These are phyloP conservation scores for Drosophila pachea DNA, from an alignment of 1,140 invertebrate genomes.

Conservation along the genomic window DNA sequence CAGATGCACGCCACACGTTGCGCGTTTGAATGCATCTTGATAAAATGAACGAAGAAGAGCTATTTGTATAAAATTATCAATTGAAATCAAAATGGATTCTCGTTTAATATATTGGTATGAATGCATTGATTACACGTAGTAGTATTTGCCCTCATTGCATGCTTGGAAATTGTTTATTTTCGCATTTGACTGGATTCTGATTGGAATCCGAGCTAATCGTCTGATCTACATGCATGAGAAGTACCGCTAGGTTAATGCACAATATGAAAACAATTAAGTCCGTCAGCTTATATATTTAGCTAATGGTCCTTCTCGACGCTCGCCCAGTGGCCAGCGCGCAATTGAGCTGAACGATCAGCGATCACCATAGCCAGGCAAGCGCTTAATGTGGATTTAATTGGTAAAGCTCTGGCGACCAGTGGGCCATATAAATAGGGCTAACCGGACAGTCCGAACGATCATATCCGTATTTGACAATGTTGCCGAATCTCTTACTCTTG, in stretches of 20 bases:
- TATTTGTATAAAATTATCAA: too few relatives aligned
- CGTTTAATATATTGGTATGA: too few relatives aligned
- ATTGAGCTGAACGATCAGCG: conserved; percentile 75
- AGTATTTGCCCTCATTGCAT: not conserved
- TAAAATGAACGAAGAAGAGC: not conserved
- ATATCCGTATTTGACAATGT: conserved; percentile 32
- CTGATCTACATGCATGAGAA: conserved; percentile 26
- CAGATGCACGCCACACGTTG: not conserved
- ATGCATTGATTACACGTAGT: too few relatives aligned
- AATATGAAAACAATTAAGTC: conserved; percentile 47
- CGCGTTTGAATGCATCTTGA: conserved; percentile 2
- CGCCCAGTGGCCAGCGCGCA: conserved; percentile 52
- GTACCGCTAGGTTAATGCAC: conserved; percentile 13
- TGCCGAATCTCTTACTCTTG: conserved; percentile 40
- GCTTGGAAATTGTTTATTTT: conserved; percentile 1
- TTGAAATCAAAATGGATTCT: too few relatives aligned
- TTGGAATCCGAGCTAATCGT: not conserved
- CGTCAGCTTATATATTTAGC: conserved; percentile 40
- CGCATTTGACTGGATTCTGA: not conserved
- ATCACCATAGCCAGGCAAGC: conserved; percentile 50
- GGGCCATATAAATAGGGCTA: conserved; percentile 52
- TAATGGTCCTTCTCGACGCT: conserved; percentile 41
- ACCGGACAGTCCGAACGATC: not conserved
- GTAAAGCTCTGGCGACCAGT: not conserved
- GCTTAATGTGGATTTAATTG: conserved; percentile 72